These are phyloP conservation scores for Hypsopygia costalis DNA, from an alignment of 2,888 invertebrate species.

Conservation along the genomic window DNA sequence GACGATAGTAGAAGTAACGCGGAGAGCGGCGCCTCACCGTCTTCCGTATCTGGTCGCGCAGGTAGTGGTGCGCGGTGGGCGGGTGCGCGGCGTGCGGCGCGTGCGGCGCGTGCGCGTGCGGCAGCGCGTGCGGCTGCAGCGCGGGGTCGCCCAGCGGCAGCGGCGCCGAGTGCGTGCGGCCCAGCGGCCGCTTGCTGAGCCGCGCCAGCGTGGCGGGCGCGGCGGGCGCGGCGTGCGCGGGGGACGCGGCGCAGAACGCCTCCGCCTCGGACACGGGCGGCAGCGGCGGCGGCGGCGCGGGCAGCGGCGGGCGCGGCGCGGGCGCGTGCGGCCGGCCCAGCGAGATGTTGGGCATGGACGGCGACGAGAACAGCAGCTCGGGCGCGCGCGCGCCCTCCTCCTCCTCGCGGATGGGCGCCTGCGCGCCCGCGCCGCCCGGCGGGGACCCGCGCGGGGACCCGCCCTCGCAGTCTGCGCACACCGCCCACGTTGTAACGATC, in stretches of 20 bases:
- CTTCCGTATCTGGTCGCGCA: constrained; percentile 91
- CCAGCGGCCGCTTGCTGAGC: constrained; percentile 89
- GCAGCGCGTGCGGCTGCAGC: constrained; percentile 82
- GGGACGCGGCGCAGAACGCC: constrained; percentile 70
- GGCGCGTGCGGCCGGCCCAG: constrained; percentile 89
- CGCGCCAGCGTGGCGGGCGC: constrained; percentile 73
- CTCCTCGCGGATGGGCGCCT: constrained; percentile 90
- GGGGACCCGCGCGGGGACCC: constrained; percentile 83
- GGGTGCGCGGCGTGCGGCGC: constrained; percentile 82
- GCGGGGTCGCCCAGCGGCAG: constrained; percentile 89
- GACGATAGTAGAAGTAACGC: too few species aligned
- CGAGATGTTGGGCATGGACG: constrained; percentile 98
- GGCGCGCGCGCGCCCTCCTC: constrained; percentile 87
- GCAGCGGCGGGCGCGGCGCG: constrained; percentile 89
- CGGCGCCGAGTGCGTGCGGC: constrained; percentile 95
- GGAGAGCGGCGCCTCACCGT: too few species aligned
- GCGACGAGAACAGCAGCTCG: constrained; percentile 93
- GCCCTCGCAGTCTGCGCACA: constrained; percentile 57
- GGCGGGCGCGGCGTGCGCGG: constrained; percentile 71
- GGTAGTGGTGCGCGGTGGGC: constrained; percentile 81
- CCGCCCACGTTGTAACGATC: not conserved
- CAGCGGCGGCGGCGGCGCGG: constrained; percentile 89
- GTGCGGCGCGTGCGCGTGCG: constrained; percentile 79
- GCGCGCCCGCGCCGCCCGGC: constrained; percentile 67
- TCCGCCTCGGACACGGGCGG: constrained; percentile 88